Evolutionary conservation across 2,888 invertebrate species (phyloP).

Genomic region (Melanophora roralis): DNA sequence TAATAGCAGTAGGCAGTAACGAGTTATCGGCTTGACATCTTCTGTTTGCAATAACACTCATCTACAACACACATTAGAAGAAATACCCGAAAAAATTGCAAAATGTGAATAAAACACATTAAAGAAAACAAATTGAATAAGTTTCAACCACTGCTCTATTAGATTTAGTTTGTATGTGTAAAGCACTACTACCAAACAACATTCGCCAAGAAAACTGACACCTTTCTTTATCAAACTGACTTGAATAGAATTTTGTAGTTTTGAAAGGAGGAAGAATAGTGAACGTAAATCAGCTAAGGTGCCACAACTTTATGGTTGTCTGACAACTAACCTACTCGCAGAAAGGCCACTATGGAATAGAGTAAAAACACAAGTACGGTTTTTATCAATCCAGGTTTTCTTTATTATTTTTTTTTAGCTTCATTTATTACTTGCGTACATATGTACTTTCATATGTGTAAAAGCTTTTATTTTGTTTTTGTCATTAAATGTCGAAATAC

Average conservation of each 20-base stretch:
- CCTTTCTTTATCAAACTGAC: slow-evolving; percentile 28
- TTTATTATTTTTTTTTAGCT: neutral
- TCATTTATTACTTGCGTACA: slow-evolving; percentile 11
- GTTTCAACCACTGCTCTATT: neutral
- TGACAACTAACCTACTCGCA: neutral
- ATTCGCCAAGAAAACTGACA: slow-evolving; percentile 12
- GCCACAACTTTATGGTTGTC: neutral
- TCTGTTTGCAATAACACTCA: neutral
- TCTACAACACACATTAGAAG: slow-evolving; percentile 5
- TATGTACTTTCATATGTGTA: too few species aligned
- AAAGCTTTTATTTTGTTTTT: neutral
- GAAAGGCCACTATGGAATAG: neutral
- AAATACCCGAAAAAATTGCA: neutral
- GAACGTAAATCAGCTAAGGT: neutral
- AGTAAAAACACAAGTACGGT: slow-evolving; percentile 1
- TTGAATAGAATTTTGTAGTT: slow-evolving; percentile 2
- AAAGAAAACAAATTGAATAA: neutral
- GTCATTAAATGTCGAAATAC: slow-evolving; percentile 36
- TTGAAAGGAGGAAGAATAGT: neutral
- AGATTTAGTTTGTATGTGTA: too few species aligned
- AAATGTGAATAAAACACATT: neutral
- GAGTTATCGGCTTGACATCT: slow-evolving; percentile 22
- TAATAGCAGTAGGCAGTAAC: slow-evolving; percentile 17
- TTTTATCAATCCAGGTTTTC: slow-evolving; percentile 16
- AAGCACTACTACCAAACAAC: slow-evolving; percentile 12